Conservation (phyloP, 2,113 vertebrate species). For the Solea solea region DNA sequence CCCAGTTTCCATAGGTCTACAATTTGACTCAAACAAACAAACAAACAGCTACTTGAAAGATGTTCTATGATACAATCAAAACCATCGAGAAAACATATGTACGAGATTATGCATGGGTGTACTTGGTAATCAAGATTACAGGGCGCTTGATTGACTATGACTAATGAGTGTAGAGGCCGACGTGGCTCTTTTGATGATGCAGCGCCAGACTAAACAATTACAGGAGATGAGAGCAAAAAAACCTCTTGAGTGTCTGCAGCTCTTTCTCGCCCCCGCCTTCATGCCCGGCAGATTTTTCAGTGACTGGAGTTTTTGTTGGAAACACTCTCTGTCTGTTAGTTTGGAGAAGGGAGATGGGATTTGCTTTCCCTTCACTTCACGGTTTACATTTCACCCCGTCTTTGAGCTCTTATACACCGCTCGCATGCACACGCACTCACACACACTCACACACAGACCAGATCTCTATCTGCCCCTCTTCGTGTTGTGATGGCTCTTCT, state of each 20-base stretch:
- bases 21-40: too few relatives aligned
- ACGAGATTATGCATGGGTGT: too few relatives aligned
- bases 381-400: too few relatives aligned
- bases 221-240: background rate
- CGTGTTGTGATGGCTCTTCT: constrained; percentile 24
- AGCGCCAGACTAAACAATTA: background rate
- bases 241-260: background rate
- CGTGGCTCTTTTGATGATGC: background rate
- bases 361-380: too few relatives aligned
- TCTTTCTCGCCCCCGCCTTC: background rate
- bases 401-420: too few relatives aligned
- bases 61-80: too few relatives aligned
- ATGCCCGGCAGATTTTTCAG: background rate
- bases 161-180: constrained; percentile 3
- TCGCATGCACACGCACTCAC: too few relatives aligned
- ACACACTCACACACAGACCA: background rate
- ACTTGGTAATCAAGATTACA: too few relatives aligned
- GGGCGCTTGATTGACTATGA: background rate
- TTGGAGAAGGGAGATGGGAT: background rate
- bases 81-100: too few relatives aligned
- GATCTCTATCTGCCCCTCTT: background rate
- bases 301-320: background rate
- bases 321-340: background rate
- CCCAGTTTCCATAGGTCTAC: too few relatives aligned
- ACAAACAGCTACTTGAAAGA: too few relatives aligned